Base-by-base conservation (phyloP, 2,797 vertebrate species). In the Chelon labrosus region DNA sequence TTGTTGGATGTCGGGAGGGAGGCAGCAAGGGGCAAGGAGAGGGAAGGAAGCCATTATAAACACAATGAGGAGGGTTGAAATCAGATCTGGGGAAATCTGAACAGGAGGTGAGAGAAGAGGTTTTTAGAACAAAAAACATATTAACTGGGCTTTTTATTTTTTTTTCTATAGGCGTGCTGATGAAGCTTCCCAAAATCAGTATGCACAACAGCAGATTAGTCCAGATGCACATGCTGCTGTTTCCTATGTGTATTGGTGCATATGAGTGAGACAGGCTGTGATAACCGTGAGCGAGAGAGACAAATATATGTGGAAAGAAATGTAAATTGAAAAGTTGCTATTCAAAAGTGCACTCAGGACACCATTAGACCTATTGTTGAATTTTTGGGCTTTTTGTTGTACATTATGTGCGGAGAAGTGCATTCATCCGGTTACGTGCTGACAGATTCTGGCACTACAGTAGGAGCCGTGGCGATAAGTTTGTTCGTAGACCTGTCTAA, bases 291-390 rank as follows among this genome's bases (percentile, higher is more conserved):
- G 27, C 25, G 52, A 58, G 35, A 47, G 73, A 65, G 56, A 41
- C 22, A 57, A 64, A 65, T 2, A 73, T 75, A 85, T 64, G 71
- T 81, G 73, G 73, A 83, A 65, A 41, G 38, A 83, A 70, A 85
- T 60, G 59, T 73, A 63, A 80, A 80, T 46, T 82, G 75, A 82
- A 85, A 75, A 80, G 68, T 59, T 64, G 39, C 60, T 88, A 78
- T 84, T 88, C 90, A 86, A 78, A 60, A 17, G 0, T 0, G 60
- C 37, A 67, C 78, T 73, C 77, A 49, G 68, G 56, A 86, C 73
- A 64, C 83, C 66, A 80, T 89, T 84, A 84, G 75, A 75, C 77
- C 75, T 83, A 70, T 79, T 83, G 76, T 83, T 79, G 77, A 71
- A 72, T 70, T 74, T 81, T 9, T 31, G 73, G 57, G 42, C 14